These are phyloP conservation scores for Subanguina moxae DNA, from an alignment of 1,140 invertebrate species.

Conservation along the genomic window DNA sequence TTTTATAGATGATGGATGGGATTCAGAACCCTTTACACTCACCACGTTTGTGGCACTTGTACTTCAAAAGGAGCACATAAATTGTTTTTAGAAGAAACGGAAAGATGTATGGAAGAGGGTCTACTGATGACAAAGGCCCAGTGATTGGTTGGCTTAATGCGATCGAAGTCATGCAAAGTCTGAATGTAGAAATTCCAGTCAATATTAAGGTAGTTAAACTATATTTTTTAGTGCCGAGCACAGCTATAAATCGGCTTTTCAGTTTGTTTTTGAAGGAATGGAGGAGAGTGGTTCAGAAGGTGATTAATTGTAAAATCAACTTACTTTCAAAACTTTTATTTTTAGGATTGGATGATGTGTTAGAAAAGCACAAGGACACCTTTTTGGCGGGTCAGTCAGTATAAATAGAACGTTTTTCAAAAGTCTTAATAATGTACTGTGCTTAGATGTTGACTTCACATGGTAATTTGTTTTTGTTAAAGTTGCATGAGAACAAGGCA, in stretches of 20 bases:
- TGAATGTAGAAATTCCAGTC: constrained; percentile 72
- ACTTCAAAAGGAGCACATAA: too few relatives aligned
- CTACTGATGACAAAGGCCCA: constrained; percentile 83
- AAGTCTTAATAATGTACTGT: too few relatives aligned
- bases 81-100: constrained; percentile 81
- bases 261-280: constrained; percentile 96
- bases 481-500: too few relatives aligned
- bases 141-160: constrained; percentile 85
- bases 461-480: neutral
- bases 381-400: constrained; percentile 64
- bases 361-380: constrained; percentile 70
- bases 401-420: too few relatives aligned
- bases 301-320: neutral
- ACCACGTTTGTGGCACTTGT: too few relatives aligned
- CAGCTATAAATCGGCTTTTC: constrained; percentile 15
- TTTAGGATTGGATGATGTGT: constrained; percentile 77
- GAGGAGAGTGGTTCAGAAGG: constrained; percentile 88
- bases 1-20: constrained; percentile 58
- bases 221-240: neutral
- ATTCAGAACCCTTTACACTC: constrained; percentile 79
- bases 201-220: constrained; percentile 71
- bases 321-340: neutral
- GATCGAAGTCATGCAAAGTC: constrained; percentile 77
- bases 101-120: constrained; percentile 84
- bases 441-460: constrained; percentile 73